A percentile compares a stretch with the other conserved stretches of the same genome.
phyloP scores from a whole-genome alignment of 2,113 vertebrate genomes.

The Labeo catla region DNA sequence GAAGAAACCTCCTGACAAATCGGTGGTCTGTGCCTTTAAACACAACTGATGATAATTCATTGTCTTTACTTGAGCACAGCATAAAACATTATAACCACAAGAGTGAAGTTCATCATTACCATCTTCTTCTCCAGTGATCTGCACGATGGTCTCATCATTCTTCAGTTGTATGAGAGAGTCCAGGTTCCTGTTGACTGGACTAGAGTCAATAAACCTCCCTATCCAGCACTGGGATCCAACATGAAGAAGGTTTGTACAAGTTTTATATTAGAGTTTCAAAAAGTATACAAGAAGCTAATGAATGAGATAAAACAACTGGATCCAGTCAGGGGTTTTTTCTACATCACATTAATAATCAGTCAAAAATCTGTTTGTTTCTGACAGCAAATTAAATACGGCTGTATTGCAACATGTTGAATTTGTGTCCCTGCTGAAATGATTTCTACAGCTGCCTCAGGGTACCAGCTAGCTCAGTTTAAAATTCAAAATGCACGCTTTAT shows the following conservation, averaged over 20 bases:
- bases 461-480: neutral
- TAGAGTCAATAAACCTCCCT: conserved; percentile 89
- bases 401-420: neutral
- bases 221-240: conserved; percentile 84
- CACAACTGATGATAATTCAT: neutral
- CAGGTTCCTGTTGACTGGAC: conserved; percentile 87
- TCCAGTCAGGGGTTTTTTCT: neutral
- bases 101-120: neutral
- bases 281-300: neutral
- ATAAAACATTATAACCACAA: conserved; percentile 2
- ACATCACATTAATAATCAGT: neutral
- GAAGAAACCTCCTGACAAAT: neutral
- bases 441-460: neutral
- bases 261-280: neutral
- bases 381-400: neutral
- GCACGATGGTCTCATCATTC: conserved; percentile 84
- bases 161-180: conserved; percentile 90
- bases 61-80: neutral
- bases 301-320: neutral
- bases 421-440: conserved; percentile 10
- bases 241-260: conserved; percentile 88
- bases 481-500: conserved; percentile 1
- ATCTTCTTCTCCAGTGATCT: conserved; percentile 68
- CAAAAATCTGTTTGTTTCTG: neutral
- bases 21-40: conserved; percentile 1